These are phyloP conservation scores for Eptatretus burgeri DNA, from an alignment of 2,113 vertebrate species.

Conservation along the genomic window DNA sequence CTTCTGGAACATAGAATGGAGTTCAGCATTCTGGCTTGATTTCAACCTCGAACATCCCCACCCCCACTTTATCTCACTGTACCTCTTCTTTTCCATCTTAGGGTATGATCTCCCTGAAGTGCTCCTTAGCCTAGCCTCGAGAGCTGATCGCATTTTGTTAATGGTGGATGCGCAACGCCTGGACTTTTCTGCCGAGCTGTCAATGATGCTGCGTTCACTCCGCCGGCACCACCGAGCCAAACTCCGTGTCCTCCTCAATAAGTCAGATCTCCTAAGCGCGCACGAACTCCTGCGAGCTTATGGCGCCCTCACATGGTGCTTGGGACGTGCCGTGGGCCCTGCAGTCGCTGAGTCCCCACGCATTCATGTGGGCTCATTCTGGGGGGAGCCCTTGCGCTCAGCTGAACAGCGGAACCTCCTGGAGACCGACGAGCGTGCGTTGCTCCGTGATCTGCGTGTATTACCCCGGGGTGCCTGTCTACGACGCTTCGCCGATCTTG, in stretches of 20 bases:
- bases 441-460: neutral
- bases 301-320: neutral
- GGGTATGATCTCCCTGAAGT: too few relatives aligned
- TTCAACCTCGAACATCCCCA: too few relatives aligned
- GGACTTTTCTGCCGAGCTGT: neutral
- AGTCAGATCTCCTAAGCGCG: neutral
- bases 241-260: neutral
- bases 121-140: too few relatives aligned
- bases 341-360: neutral
- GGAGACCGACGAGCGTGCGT: neutral
- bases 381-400: conserved; percentile 1
- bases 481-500: neutral
- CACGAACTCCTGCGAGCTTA: conserved; percentile 5
- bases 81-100: too few relatives aligned
- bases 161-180: too few relatives aligned
- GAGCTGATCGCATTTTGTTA: too few relatives aligned
- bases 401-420: neutral
- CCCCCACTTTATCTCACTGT: too few relatives aligned
- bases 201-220: neutral
- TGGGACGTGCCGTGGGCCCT: neutral
- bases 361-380: neutral
- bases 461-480: neutral
- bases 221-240: conserved; percentile 6
- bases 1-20: too few relatives aligned
- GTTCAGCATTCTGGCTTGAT: too few relatives aligned